phyloP scores from a whole-genome alignment of 1,140 invertebrate genomes.

The Colletes latitarsis region DNA sequence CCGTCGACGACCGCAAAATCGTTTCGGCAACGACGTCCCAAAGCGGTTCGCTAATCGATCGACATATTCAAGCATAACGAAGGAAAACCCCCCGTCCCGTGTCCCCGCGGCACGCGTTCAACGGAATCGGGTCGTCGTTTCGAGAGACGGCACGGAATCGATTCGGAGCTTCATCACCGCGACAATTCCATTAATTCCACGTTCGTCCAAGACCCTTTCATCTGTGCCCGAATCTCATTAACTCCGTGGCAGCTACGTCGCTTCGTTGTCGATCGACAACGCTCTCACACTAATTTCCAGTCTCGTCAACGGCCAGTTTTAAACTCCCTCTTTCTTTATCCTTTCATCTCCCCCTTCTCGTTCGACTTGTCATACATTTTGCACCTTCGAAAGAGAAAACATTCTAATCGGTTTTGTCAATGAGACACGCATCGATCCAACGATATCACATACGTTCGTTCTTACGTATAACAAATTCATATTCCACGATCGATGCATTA shows the following conservation, averaged over 20 bases:
- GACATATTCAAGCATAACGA: conserved; percentile 14
- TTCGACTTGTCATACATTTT: background rate
- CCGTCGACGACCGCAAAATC: too few relatives aligned
- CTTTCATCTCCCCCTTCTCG: background rate
- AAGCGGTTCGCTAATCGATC: conserved; percentile 32
- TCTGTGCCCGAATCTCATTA: conserved; percentile 31
- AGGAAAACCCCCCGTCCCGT: background rate
- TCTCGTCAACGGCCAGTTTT: background rate
- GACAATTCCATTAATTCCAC: conserved; percentile 40
- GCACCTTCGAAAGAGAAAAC: background rate
- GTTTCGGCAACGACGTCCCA: background rate
- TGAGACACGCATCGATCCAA: too few relatives aligned
- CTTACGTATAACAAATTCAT: too few relatives aligned
- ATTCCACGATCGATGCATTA: too few relatives aligned
- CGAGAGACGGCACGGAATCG: background rate
- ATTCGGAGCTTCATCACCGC: conserved; percentile 1
- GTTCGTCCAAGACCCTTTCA: conserved; percentile 19
- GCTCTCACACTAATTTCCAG: background rate
- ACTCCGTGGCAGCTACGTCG: background rate
- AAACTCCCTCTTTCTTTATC: background rate
- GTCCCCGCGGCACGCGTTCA: background rate
- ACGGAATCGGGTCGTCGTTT: conserved; percentile 13
- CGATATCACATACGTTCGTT: too few relatives aligned
- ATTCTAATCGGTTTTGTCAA: too few relatives aligned
- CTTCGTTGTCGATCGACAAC: background rate